Evolutionary conservation across 2,113 vertebrate genomes (phyloP).

Genomic region (Phalacrocorax pelagicus): DNA sequence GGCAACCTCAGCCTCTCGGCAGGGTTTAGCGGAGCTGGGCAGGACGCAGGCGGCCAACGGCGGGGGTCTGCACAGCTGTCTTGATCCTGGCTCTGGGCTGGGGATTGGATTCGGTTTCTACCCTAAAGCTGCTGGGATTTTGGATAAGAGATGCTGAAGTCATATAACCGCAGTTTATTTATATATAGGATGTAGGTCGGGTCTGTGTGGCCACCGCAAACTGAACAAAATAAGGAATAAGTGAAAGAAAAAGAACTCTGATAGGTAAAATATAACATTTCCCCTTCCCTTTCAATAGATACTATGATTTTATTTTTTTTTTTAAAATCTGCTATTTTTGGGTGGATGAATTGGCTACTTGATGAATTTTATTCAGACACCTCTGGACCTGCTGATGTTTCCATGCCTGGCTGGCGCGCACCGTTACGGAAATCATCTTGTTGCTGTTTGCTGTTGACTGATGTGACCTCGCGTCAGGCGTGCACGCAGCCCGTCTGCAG

Average conservation of each 20-base stretch:
- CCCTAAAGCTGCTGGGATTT: not conserved
- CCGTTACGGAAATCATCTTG: not conserved
- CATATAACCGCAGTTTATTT: rapidly evolving
- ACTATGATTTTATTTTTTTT: not conserved
- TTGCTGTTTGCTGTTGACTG: not conserved
- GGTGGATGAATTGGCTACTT: not conserved
- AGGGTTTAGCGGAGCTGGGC: not conserved
- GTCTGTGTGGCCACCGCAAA: not conserved
- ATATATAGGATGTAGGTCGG: not conserved
- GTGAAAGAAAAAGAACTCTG: not conserved
- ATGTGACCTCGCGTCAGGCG: not conserved
- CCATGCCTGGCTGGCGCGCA: not conserved
- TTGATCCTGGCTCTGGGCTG: not conserved
- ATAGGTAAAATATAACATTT: not conserved
- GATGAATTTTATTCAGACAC: not conserved
- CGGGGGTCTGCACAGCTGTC: not conserved
- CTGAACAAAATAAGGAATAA: not conserved
- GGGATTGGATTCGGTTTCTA: not conserved
- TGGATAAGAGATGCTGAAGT: not conserved
- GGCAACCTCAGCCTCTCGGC: too few relatives aligned
- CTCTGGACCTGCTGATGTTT: not conserved
- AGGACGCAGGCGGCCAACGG: not conserved
- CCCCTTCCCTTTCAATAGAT: not conserved
- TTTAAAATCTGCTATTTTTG: not conserved
- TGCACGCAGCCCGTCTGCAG: not conserved